phyloP scores from a whole-genome alignment of 2,797 vertebrate species.

The Sebastes goodei region DNA sequence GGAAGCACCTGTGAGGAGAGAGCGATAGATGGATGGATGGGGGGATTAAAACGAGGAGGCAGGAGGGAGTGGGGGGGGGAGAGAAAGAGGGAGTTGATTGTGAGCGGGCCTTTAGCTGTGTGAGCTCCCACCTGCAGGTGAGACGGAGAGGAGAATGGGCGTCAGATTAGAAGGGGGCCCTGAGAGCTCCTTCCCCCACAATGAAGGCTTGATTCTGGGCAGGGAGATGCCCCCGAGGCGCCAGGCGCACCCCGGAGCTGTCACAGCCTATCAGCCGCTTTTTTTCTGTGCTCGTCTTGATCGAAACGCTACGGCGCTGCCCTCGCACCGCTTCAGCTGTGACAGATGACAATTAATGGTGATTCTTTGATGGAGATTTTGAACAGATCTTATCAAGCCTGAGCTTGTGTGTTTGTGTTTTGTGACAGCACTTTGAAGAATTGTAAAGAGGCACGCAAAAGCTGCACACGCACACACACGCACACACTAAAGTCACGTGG shows the following conservation, averaged over 20 bases:
- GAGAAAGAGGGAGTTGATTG: conserved; percentile 46
- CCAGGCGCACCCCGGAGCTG: conserved; percentile 64
- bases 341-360: conserved; percentile 77
- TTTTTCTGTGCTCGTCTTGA: conserved; percentile 45
- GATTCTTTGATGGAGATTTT: conserved; percentile 76
- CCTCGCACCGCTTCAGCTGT: conserved; percentile 56
- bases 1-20: conserved; percentile 60
- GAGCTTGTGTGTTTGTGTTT: conserved; percentile 38
- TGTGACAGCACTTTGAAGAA: conserved; percentile 74
- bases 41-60: conserved; percentile 46
- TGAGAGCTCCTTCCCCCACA: conserved; percentile 73
- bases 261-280: conserved; percentile 69
- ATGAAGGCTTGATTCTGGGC: conserved; percentile 78
- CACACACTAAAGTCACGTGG: conserved; percentile 42
- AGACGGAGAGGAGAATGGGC: conserved; percentile 76
- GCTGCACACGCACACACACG: conserved; percentile 24
- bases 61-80: conserved; percentile 1
- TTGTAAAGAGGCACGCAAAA: conserved; percentile 49
- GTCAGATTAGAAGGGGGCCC: conserved; percentile 78
- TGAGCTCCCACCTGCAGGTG: conserved; percentile 79
- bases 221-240: conserved; percentile 68
- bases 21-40: conserved; percentile 61
- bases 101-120: conserved; percentile 63
- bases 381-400: conserved; percentile 64
- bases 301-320: conserved; percentile 38